Evolutionary conservation across 1,140 invertebrate genomes (phyloP), one percentile per base, ranked within the genome.

Genomic region (Augochlora pura): DNA sequence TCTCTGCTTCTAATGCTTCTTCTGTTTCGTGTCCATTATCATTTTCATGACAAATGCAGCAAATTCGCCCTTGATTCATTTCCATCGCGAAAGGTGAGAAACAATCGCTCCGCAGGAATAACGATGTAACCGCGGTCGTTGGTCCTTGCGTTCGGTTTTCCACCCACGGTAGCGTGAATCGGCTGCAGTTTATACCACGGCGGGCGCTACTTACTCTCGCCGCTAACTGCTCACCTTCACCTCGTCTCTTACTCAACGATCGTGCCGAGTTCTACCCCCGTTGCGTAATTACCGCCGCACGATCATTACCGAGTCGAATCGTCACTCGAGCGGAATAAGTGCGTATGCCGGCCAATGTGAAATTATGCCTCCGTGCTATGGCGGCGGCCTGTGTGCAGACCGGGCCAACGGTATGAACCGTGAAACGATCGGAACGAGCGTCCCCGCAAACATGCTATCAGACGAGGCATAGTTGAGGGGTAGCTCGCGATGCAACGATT

Each of bases 201-300:
- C 59, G 65, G 27, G 39, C 59, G 65, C 39, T 84, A 75, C 83
- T 86, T 46, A 64, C 80, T 83, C 80, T 83, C 72, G 77, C 76
- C 38, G 73, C 65, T 83, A 62, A 84, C 83, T 79, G 83, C 85
- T 87, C 86, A 87, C 86, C 86, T 88, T 88, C 87, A 87, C 86
- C 86, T 87, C 83, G 79, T 85, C 86, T 87, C 77, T 88, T 87
- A 88, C 86, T 82, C 86, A 88, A 88, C 86, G 75, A 87, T 85
- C 74, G 77, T 54, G 71, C 72, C 81, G 81, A 81, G 81, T 86
- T 84, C 82, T 83, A 84, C 81, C 82, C 76, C 84, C 81, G 70
- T 88, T 87, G 83, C 84, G 77, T 88, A 88, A 88, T 86, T 68
- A 52, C 64, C 54, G 72, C 27, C 52, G 76, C 75, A 76, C 85